Evolutionary conservation across 2,797 vertebrate genomes (phyloP).

Genomic region (Cryptoblepharus egeriae): DNA sequence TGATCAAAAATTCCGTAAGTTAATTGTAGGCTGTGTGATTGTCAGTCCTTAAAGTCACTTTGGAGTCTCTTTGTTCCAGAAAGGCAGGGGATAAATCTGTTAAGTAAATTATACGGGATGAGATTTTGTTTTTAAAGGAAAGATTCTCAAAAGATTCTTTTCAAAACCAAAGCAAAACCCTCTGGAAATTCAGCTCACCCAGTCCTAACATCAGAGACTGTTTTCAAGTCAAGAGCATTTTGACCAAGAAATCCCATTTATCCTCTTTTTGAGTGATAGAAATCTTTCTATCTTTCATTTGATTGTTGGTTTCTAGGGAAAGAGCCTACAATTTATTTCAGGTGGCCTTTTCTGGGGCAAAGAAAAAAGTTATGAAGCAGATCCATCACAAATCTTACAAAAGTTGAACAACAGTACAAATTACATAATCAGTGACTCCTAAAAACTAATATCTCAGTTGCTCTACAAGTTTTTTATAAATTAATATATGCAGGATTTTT

Average conservation of each 20-base stretch:
- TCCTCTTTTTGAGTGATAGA: background rate
- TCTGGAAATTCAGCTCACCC: background rate
- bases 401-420: conserved; percentile 53
- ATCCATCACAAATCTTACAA: conserved; percentile 60
- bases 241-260: background rate
- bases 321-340: conserved; percentile 49
- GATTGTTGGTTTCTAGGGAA: conserved; percentile 58
- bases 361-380: conserved; percentile 60
- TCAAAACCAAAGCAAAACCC: background rate
- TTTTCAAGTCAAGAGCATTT: background rate
- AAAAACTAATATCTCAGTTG: conserved; percentile 37
- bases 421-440: conserved; percentile 59
- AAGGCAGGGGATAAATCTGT: too few relatives aligned
- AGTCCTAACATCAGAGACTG: background rate
- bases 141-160: background rate
- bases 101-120: background rate
- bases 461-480: background rate
- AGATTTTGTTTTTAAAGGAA: background rate
- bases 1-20: too few relatives aligned
- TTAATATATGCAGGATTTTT: background rate
- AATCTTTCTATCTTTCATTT: conserved; percentile 54
- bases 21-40: too few relatives aligned
- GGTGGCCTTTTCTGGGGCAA: conserved; percentile 48
- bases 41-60: too few relatives aligned
- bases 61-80: too few relatives aligned